Percentiles rank a stretch among this genome's conserved stretches.
Conservation (phyloP, 2,888 invertebrate genomes). For the Nomada goodeniana region DNA sequence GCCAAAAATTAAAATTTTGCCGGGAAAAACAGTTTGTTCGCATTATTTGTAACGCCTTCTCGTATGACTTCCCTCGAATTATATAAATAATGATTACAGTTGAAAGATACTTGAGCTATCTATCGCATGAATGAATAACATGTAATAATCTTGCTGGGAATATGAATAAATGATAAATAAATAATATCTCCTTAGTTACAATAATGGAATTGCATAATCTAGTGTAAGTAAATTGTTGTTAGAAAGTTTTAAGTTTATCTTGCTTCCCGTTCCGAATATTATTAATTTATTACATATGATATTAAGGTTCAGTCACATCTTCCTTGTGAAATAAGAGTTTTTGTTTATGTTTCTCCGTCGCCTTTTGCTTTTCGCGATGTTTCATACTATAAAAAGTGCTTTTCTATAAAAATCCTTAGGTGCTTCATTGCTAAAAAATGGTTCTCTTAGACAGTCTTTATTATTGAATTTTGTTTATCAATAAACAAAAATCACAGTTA, state of each 20-base stretch:
- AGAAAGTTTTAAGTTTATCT: conserved; percentile 9
- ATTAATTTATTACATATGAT: conserved; percentile 26
- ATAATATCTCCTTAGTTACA: conserved; percentile 12
- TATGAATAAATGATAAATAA: too few species aligned
- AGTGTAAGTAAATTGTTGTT: background rate
- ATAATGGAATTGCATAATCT: conserved; percentile 11
- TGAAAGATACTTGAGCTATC: conserved; percentile 8
- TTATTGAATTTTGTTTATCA: background rate
- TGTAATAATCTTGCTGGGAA: background rate
- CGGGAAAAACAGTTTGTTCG: background rate
- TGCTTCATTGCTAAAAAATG: background rate
- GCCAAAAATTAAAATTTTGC: background rate
- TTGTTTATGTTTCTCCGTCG: background rate
- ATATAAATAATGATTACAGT: conserved; percentile 5
- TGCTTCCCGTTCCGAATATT: conserved; percentile 18
- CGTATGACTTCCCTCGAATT: background rate
- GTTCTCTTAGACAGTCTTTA: conserved; percentile 21
- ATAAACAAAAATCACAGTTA: background rate
- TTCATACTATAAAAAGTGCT: background rate
- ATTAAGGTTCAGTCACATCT: conserved; percentile 41
- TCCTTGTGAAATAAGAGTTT: conserved; percentile 11
- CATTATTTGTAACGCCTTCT: background rate
- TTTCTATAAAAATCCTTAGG: background rate
- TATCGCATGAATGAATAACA: conserved; percentile 26
- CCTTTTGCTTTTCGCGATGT: background rate